These are phyloP conservation scores for Coracopsis vasa DNA, from an alignment of 2,113 vertebrate species.

Conservation along the genomic window DNA sequence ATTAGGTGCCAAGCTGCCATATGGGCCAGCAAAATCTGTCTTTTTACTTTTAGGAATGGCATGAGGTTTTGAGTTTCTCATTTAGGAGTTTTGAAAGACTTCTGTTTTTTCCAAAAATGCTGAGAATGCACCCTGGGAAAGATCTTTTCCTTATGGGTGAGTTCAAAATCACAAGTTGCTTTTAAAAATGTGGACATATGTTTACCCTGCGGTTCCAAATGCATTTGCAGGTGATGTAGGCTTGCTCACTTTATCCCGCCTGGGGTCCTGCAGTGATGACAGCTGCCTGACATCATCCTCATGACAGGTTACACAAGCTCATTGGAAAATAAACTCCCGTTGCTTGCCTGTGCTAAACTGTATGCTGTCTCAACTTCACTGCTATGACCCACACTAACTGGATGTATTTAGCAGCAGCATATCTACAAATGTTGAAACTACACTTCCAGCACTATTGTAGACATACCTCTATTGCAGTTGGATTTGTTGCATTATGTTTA, in stretches of 20 bases:
- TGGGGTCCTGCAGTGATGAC: not conserved
- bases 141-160: not conserved
- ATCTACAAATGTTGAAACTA: not conserved
- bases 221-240: not conserved
- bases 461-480: not conserved
- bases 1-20: not conserved
- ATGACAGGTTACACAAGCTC: not conserved
- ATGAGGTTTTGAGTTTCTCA: not conserved
- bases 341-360: not conserved
- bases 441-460: not conserved
- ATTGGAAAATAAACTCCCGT: not conserved
- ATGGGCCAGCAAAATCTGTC: not conserved
- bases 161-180: not conserved
- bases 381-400: not conserved
- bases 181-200: not conserved
- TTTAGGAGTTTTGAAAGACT: not conserved
- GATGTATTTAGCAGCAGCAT: not conserved
- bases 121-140: not conserved
- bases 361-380: not conserved
- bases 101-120: not conserved
- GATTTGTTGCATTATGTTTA: not conserved
- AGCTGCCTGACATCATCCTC: not conserved
- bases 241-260: not conserved
- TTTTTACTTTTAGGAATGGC: not conserved
- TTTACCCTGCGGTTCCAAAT: not conserved